phyloP scores from a whole-genome alignment of 2,888 invertebrate species.

The Caenorhabditis sulstoni region DNA sequence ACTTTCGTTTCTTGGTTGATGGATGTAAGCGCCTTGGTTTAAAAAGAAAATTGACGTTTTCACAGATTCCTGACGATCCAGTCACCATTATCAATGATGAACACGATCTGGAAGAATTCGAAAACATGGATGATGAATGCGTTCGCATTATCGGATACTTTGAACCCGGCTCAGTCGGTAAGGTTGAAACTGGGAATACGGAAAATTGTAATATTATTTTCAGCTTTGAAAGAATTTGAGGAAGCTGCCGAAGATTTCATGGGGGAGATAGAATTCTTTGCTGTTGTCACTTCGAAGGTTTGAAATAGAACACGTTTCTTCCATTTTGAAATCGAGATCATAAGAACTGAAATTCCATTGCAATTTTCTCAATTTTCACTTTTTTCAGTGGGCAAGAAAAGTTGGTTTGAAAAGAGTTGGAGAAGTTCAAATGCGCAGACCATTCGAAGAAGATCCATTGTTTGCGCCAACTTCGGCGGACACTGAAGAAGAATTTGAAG shows the following conservation, averaged over 20 bases:
- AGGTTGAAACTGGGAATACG: background rate
- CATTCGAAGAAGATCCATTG: slow-evolving; percentile 80
- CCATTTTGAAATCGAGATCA: background rate
- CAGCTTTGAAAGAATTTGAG: slow-evolving; percentile 80
- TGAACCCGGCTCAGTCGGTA: slow-evolving; percentile 80
- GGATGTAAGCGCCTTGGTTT: slow-evolving; percentile 72
- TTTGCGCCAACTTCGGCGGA: slow-evolving; percentile 77
- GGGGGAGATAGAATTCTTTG: slow-evolving; percentile 81
- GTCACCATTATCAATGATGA: slow-evolving; percentile 81
- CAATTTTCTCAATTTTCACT: no score
- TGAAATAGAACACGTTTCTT: background rate
- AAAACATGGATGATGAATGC: slow-evolving; percentile 78
- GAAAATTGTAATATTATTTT: slow-evolving; percentile 27
- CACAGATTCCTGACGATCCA: slow-evolving; percentile 80
- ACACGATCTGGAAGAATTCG: slow-evolving; percentile 80
- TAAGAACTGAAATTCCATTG: no score
- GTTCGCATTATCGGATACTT: slow-evolving; percentile 80
- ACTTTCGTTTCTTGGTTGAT: slow-evolving; percentile 81
- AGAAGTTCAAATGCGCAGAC: slow-evolving; percentile 80
- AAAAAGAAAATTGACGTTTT: background rate
- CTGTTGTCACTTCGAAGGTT: slow-evolving; percentile 79
- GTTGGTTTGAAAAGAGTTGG: slow-evolving; percentile 79
- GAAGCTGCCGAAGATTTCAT: slow-evolving; percentile 81
- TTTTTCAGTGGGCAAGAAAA: slow-evolving; percentile 79
- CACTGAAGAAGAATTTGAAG: slow-evolving; percentile 80